These are phyloP conservation scores for Schrankia costaestrigalis DNA, from an alignment of 2,888 invertebrate species.

Conservation along the genomic window DNA sequence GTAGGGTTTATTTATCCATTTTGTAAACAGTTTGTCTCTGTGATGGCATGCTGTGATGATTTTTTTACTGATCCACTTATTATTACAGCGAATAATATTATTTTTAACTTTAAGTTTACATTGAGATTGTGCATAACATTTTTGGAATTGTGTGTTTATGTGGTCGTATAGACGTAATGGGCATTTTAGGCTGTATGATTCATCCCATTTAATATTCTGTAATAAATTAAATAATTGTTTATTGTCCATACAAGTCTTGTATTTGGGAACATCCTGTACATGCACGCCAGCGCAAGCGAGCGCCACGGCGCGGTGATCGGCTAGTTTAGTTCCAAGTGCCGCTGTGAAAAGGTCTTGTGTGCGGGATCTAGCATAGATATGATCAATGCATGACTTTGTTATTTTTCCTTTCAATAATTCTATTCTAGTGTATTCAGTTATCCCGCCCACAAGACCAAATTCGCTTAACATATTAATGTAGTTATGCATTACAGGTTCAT, in stretches of 20 bases:
- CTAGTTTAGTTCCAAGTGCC: conserved; percentile 1
- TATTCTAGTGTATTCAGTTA: conserved; percentile 1
- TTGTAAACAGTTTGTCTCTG: not conserved
- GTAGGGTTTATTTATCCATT: not conserved
- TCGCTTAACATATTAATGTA: not conserved
- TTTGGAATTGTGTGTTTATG: not conserved
- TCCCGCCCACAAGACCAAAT: not conserved
- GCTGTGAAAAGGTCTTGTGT: conserved; percentile 1
- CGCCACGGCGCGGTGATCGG: not conserved
- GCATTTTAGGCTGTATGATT: not conserved
- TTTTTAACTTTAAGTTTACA: not conserved
- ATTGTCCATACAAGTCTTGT: not conserved
- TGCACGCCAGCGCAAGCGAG: not conserved
- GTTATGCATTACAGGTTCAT: conserved; percentile 1
- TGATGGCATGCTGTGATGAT: not conserved
- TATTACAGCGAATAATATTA: not conserved
- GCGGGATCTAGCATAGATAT: not conserved
- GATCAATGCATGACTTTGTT: conserved; percentile 1
- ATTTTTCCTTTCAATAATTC: not conserved
- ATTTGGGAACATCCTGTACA: not conserved
- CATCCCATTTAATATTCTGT: not conserved
- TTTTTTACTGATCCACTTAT: not conserved
- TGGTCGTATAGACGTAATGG: not conserved
- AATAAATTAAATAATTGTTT: not conserved
- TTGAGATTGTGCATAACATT: not conserved